Conservation (phyloP, 2,113 vertebrate species). For the Ranitomeya imitator region DNA sequence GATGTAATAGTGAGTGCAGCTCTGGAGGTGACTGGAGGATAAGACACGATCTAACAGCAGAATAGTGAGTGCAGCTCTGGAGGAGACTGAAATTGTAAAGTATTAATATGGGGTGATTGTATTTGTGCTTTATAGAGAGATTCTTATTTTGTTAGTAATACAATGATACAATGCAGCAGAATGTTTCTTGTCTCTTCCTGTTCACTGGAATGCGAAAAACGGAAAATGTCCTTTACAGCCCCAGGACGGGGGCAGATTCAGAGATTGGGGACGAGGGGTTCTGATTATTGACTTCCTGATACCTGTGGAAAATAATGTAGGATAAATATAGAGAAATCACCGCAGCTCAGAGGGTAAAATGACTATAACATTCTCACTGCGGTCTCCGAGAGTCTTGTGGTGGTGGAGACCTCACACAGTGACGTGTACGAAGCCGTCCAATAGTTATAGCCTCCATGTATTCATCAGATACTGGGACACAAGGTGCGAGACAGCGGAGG, state of each 20-base stretch:
- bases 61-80: not conserved
- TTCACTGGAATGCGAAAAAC: too few species aligned
- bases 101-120: not conserved
- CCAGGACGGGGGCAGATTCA: not conserved
- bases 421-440: not conserved
- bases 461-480: not conserved
- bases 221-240: not conserved
- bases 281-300: not conserved
- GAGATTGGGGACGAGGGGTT: too few species aligned
- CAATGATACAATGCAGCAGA: not conserved
- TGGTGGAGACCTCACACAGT: constrained; percentile 15
- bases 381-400: constrained; percentile 21
- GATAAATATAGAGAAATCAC: not conserved
- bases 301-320: not conserved
- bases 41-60: not conserved
- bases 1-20: too few species aligned
- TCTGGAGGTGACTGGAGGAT: too few species aligned
- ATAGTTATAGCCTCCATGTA: not conserved
- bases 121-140: not conserved
- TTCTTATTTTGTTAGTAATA: not conserved
- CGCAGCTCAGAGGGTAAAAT: not conserved
- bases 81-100: not conserved
- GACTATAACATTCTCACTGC: not conserved
- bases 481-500: too few species aligned
- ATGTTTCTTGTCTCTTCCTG: not conserved